Evolutionary conservation across 2,888 invertebrate genomes (phyloP).

Genomic region (Apodemia zela): DNA sequence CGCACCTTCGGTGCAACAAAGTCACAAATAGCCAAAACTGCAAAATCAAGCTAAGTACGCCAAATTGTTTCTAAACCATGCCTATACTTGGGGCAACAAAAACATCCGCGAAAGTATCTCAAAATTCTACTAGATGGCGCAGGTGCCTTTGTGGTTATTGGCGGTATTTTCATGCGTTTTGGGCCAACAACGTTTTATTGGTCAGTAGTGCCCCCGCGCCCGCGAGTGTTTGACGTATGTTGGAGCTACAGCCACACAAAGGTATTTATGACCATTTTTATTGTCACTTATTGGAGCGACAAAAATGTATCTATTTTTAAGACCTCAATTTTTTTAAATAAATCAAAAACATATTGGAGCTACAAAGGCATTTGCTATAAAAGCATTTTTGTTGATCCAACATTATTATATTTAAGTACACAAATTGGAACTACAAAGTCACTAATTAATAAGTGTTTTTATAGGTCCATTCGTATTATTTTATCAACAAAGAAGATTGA

Average conservation of each 20-base stretch:
- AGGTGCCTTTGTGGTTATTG: no score
- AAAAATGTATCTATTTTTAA: background rate
- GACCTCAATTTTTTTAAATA: conserved; percentile 24
- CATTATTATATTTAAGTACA: conserved; percentile 21
- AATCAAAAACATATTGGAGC: conserved; percentile 21
- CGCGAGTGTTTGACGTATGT: conserved; percentile 6
- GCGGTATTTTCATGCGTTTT: background rate
- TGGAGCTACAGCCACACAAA: conserved; percentile 11
- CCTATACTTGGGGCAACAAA: background rate
- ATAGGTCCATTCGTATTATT: no score
- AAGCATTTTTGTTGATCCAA: conserved; percentile 25
- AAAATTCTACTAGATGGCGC: background rate
- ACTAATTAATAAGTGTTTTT: no score
- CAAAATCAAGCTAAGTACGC: conserved; percentile 23
- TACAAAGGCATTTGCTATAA: conserved; percentile 14
- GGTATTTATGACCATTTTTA: background rate
- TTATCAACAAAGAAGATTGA: no score
- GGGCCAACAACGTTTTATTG: background rate
- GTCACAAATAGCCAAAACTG: conserved; percentile 21
- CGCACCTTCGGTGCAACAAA: conserved; percentile 21
- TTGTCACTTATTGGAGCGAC: no score
- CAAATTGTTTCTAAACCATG: background rate
- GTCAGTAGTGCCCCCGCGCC: conserved; percentile 1
- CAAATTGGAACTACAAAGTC: conserved; percentile 25
- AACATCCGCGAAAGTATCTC: conserved; percentile 19